These are phyloP conservation scores for Odobenus rosmarus DNA, from an alignment of 2,113 vertebrate genomes.

Conservation along the genomic window DNA sequence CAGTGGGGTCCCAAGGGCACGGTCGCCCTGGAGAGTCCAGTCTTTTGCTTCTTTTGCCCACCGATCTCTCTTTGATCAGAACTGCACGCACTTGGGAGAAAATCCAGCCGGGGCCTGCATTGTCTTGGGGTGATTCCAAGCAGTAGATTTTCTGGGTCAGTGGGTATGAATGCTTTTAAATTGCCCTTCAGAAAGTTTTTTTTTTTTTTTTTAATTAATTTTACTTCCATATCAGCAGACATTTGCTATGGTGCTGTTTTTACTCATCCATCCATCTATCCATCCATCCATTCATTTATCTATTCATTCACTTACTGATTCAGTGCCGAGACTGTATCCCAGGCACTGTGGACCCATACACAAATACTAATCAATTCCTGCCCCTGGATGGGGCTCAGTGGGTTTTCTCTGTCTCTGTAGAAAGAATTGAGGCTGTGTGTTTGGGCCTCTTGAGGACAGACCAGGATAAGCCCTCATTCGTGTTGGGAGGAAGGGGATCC, in stretches of 20 bases:
- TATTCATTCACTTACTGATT: slow-evolving; percentile 9
- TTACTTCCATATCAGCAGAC: slow-evolving; percentile 52
- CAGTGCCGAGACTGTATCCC: background rate
- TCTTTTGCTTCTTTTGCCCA: background rate
- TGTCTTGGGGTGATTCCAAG: slow-evolving; percentile 62
- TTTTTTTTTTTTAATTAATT: slow-evolving; percentile 34
- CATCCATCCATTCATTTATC: background rate
- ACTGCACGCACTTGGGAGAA: background rate
- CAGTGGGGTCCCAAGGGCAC: background rate
- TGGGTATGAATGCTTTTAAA: slow-evolving; percentile 60
- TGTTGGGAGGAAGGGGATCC: background rate
- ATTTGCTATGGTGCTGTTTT: slow-evolving; percentile 17
- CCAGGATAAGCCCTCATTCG: background rate
- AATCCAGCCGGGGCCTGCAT: slow-evolving; percentile 37
- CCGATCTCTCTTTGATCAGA: slow-evolving; percentile 19
- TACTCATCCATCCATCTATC: background rate
- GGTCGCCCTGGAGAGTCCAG: background rate
- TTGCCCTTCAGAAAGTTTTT: slow-evolving; percentile 41
- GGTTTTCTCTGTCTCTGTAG: background rate
- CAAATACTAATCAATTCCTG: background rate
- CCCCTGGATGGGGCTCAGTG: background rate
- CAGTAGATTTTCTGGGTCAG: slow-evolving; percentile 72
- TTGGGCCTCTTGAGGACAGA: background rate
- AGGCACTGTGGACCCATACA: background rate
- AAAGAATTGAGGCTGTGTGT: background rate